These are phyloP conservation scores for Eristalis arbustorum DNA, from an alignment of 2,888 invertebrate genomes.

Conservation along the genomic window DNA sequence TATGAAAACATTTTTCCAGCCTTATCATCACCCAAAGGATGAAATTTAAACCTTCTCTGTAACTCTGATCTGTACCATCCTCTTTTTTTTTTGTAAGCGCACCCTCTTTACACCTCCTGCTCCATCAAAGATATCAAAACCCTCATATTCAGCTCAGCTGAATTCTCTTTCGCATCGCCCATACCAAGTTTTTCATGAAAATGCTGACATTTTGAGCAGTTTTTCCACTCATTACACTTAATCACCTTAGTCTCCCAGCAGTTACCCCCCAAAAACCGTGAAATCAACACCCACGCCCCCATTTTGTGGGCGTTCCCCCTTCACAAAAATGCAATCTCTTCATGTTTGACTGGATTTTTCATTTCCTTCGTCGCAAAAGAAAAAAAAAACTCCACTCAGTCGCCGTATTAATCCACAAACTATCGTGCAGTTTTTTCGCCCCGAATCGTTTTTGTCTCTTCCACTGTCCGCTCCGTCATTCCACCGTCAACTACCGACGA, in stretches of 20 bases:
- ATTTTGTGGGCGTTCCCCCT: not conserved
- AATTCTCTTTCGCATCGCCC: not conserved
- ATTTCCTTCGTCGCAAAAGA: not conserved
- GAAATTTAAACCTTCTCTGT: no score
- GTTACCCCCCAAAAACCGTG: no score
- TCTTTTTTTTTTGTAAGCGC: not conserved
- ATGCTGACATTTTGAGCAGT: no score
- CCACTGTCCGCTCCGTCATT: not conserved
- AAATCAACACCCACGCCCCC: no score
- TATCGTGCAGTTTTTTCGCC: not conserved
- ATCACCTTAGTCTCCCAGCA: no score
- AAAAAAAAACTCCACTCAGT: not conserved
- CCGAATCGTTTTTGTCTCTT: not conserved
- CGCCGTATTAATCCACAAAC: not conserved
- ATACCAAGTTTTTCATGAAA: not conserved
- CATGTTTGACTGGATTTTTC: not conserved
- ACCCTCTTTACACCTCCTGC: not conserved
- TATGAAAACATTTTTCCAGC: no score
- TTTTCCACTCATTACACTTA: no score
- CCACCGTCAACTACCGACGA: conserved; percentile 23
- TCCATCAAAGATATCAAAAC: not conserved
- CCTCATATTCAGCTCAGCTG: not conserved
- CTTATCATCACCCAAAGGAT: no score
- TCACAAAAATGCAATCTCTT: not conserved
- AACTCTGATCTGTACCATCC: no score